phyloP scores from a whole-genome alignment of 1,140 invertebrate genomes.

The Tribolium castaneum region DNA sequence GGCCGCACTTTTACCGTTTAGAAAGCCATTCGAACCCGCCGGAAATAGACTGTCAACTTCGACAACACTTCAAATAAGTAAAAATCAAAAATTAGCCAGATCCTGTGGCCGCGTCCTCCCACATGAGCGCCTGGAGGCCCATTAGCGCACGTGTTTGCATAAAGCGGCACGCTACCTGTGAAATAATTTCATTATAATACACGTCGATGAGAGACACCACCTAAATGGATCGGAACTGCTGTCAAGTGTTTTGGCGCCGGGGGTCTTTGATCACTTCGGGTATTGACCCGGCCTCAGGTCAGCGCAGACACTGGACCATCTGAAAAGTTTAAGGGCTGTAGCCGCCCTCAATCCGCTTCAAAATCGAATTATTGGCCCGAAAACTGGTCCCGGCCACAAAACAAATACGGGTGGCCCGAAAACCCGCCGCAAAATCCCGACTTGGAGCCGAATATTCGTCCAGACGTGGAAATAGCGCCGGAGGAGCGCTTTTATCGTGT shows the following conservation, averaged over 20 bases:
- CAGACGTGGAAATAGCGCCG: conserved; percentile 3
- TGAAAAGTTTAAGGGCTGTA: conserved; percentile 50
- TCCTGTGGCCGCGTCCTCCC: not conserved
- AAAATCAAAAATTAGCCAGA: too few species aligned
- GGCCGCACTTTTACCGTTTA: not conserved
- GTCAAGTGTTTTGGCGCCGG: conserved; percentile 62
- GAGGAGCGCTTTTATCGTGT: conserved; percentile 3
- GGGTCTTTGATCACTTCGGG: conserved; percentile 59
- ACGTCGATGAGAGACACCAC: conserved; percentile 33
- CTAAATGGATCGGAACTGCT: conserved; percentile 46
- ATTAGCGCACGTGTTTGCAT: conserved; percentile 33
- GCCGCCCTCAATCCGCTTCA: conserved; percentile 4
- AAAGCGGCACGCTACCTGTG: conserved; percentile 7
- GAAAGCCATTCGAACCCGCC: not conserved
- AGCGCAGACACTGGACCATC: conserved; percentile 46
- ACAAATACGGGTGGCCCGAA: conserved; percentile 34
- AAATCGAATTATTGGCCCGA: not conserved
- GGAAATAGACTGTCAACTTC: not conserved
- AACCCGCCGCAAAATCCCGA: not conserved
- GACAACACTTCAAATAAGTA: too few species aligned
- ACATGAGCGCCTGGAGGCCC: not conserved
- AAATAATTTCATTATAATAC: conserved; percentile 41
- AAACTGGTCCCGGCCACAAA: conserved; percentile 16
- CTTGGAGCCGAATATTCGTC: not conserved
- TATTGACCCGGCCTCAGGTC: conserved; percentile 58